phyloP scores from a whole-genome alignment of 92 coral and sea anemone species.

The Parazoanthus darwini region DNA sequence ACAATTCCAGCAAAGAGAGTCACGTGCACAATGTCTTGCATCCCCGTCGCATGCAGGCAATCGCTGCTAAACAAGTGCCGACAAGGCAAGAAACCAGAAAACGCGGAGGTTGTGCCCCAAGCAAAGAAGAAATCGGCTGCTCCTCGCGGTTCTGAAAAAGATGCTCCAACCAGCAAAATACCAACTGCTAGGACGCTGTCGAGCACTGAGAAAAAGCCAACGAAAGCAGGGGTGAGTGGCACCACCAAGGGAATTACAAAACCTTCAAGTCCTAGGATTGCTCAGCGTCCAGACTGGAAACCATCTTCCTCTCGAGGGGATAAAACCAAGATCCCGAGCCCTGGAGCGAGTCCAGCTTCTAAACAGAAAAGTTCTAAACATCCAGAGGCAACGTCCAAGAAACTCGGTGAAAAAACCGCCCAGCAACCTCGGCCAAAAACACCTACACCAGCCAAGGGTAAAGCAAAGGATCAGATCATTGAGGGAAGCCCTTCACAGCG shows the following conservation, averaged over 20 bases:
- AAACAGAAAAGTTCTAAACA: neutral
- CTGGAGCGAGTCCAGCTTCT: neutral
- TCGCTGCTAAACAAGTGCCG: neutral
- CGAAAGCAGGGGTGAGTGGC: neutral
- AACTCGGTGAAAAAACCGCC: neutral
- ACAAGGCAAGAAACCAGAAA: neutral
- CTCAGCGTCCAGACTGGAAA: neutral
- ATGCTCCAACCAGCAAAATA: neutral
- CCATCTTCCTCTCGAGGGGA: neutral
- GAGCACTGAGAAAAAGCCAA: neutral
- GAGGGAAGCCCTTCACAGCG: no score
- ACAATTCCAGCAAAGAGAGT: conserved; percentile 26
- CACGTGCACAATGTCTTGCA: neutral
- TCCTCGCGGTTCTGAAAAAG: neutral
- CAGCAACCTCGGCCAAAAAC: neutral
- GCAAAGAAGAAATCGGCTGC: neutral
- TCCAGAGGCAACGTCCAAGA: neutral
- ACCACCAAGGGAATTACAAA: neutral
- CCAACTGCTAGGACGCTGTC: neutral
- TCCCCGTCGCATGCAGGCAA: conserved; percentile 1
- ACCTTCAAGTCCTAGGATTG: neutral
- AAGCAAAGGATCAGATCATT: no score
- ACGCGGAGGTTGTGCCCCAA: neutral
- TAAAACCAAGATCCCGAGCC: neutral
- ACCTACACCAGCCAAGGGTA: neutral